These are phyloP conservation scores for Patella depressa DNA, from an alignment of 2,888 invertebrate genomes.

Conservation along the genomic window DNA sequence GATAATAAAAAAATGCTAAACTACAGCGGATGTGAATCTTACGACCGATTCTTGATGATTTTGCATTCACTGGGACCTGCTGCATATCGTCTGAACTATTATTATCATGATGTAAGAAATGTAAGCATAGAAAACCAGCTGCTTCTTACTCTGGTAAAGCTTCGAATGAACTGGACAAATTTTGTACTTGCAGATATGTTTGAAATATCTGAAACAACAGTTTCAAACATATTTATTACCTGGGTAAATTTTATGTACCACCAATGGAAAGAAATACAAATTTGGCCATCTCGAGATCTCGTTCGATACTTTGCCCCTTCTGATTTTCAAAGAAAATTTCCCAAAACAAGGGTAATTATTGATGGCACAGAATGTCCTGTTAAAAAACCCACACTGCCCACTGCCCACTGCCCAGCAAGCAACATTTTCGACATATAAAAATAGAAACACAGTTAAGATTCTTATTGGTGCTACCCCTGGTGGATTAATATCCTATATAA, in stretches of 20 bases:
- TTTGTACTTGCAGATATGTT: conserved; percentile 36
- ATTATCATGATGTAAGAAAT: neutral
- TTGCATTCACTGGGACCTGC: conserved; percentile 10
- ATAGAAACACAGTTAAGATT: conserved; percentile 30
- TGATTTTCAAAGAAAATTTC: neutral
- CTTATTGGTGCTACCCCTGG: conserved; percentile 39
- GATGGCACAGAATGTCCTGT: conserved; percentile 18
- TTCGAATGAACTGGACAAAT: conserved; percentile 30
- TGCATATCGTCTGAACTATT: conserved; percentile 20
- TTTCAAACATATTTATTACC: conserved; percentile 36
- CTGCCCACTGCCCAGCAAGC: conserved; percentile 19
- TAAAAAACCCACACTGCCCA: conserved; percentile 15
- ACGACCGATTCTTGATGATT: no score
- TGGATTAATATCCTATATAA: conserved; percentile 33
- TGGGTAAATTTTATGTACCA: neutral
- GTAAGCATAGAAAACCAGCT: conserved; percentile 32
- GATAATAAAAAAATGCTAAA: no score
- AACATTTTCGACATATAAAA: conserved; percentile 23
- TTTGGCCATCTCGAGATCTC: neutral
- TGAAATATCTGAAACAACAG: conserved; percentile 30
- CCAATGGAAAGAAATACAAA: neutral
- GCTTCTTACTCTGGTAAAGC: conserved; percentile 34
- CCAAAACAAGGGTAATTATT: conserved; percentile 3
- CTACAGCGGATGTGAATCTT: no score
- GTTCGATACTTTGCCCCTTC: conserved; percentile 13